Base-by-base conservation (phyloP, 2,797 vertebrate species). In the Vultur gryphus region DNA sequence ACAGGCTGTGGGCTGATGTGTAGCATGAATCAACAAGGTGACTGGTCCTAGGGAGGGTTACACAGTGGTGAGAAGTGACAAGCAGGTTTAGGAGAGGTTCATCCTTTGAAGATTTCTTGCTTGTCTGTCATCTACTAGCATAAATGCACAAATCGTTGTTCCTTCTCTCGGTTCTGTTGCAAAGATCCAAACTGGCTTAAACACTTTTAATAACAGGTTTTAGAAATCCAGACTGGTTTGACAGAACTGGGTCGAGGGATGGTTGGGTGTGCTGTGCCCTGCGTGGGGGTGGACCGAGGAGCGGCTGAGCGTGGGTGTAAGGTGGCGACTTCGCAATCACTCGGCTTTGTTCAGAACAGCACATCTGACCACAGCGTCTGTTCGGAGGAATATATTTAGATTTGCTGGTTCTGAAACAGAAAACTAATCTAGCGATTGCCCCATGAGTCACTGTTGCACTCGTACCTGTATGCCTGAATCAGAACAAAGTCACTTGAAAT, bases 41-140 rank as follows among this genome's bases (percentile, higher is more conserved):
- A 10, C 44, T 37, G 37, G 52, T 84, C 72, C 62, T 29, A 6
- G 49, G 28, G 51, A 83, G 44, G 31, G 33, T 33, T 66, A 11
- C 5, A 0, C n/a, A 16, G 8, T 3, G 59, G 35, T 49, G 71
- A 25, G 64, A 41, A 58, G n/a, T 9, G 41, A 57, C 0, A 0
- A 52, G 51, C 55, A 51, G 35, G 4, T 79, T 44, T 55, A 69
- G 86, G 83, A 70, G 31, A 61, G 64, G n/a, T 39, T 83, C 24
- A 5, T 49, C 41, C 33, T 33, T 43, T 26, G 67, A 77, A 35
- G 55, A 43, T 61, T 43, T 43, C 51, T 48, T 61, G 13, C 65
- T 78, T 39, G 12, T 62, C 70, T 88, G 24, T 51, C 29, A 9
- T 87, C 44, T 33, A 2, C 39, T 14, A 44, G 23, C 21, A 14